A percentile compares a stretch with the other conserved stretches of the same genome.
phyloP scores from a whole-genome alignment of 2,797 vertebrate species.

The Pseudomugil tenellus region DNA sequence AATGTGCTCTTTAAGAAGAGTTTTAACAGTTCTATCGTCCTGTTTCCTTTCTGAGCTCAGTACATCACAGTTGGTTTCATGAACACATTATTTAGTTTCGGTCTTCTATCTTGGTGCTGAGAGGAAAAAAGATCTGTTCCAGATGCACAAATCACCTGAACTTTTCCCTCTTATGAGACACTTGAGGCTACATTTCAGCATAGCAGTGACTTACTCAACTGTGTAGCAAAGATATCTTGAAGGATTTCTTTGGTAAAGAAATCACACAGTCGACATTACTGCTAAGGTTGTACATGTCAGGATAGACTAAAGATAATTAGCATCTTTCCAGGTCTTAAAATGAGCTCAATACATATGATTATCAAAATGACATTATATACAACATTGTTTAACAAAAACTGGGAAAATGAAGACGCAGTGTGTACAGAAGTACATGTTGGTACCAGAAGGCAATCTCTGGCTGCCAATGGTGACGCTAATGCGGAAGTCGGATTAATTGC shows the following conservation, averaged over 20 bases:
- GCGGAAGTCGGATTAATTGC: too few species aligned
- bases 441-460: too few species aligned
- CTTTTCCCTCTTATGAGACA: background rate
- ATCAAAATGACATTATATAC: background rate
- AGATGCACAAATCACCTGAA: background rate
- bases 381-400: background rate
- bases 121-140: background rate
- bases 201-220: background rate
- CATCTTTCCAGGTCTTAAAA: background rate
- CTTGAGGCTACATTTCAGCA: background rate
- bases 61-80: constrained; percentile 64
- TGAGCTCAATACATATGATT: background rate
- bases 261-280: background rate
- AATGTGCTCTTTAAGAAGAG: constrained; percentile 18
- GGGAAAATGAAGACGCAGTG: background rate
- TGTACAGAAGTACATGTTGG: too few species aligned
- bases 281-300: background rate
- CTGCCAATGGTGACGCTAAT: too few species aligned
- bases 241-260: background rate
- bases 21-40: background rate
- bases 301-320: background rate
- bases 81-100: constrained; percentile 80
- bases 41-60: constrained; percentile 2
- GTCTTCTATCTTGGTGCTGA: constrained; percentile 8
- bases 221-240: background rate